Evolutionary conservation across 1,140 invertebrate genomes (phyloP).

Genomic region (Drosophila navojoa): DNA sequence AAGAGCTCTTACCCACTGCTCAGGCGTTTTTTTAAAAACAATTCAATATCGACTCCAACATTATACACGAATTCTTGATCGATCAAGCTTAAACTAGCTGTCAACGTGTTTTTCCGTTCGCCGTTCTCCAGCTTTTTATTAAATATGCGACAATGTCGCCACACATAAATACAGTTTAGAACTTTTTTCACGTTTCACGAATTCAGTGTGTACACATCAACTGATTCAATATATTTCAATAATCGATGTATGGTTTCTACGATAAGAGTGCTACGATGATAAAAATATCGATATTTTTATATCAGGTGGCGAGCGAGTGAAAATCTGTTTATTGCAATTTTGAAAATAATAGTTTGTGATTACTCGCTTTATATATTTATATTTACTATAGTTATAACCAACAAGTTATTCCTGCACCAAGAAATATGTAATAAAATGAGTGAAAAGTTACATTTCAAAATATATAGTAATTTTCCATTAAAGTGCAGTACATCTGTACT

Average conservation of each 20-base stretch:
- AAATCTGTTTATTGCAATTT: too few species aligned
- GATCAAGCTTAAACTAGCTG: conserved; percentile 70
- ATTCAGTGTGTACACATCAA: conserved; percentile 32
- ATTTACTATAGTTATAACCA: background rate
- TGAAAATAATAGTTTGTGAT: too few species aligned
- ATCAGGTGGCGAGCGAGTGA: background rate
- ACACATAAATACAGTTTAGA: conserved; percentile 59
- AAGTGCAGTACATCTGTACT: too few species aligned
- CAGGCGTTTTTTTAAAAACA: conserved; percentile 72
- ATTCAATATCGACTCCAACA: conserved; percentile 78
- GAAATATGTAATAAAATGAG: too few species aligned
- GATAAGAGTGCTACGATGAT: background rate
- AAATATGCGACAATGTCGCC: conserved; percentile 73
- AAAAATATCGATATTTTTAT: conserved; percentile 11
- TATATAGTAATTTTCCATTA: too few species aligned
- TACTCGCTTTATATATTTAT: too few species aligned
- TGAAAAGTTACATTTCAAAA: too few species aligned
- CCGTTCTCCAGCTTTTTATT: conserved; percentile 74
- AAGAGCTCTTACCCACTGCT: conserved; percentile 73
- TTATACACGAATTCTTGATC: conserved; percentile 82
- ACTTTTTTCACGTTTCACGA: conserved; percentile 50
- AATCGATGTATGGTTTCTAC: conserved; percentile 1
- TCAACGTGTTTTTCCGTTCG: conserved; percentile 51
- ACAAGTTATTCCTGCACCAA: background rate
- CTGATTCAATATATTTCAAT: conserved; percentile 13